Evolutionary conservation across 2,888 invertebrate genomes (phyloP).

Genomic region (Sclerodermus sp.): DNA sequence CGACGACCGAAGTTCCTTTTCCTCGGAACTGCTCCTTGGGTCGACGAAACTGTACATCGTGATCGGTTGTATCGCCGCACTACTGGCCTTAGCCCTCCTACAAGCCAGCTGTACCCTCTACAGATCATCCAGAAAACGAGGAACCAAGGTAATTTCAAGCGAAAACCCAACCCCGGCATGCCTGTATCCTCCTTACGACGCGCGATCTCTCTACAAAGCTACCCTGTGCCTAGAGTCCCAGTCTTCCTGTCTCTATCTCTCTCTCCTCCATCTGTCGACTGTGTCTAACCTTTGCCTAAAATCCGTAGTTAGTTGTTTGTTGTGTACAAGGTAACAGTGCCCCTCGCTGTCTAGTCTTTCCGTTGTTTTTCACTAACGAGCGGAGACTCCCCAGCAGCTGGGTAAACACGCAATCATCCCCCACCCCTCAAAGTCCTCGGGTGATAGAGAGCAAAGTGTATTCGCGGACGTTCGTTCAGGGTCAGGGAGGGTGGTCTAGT

Average conservation of each 20-base stretch:
- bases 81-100: conserved; percentile 76
- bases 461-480: no score
- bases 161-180: no score
- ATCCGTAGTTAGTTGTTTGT: no score
- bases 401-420: no score
- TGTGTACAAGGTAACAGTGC: no score
- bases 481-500: no score
- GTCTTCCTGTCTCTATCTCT: neutral
- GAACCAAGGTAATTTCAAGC: conserved; percentile 64
- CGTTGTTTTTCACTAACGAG: neutral
- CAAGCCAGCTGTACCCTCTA: conserved; percentile 85
- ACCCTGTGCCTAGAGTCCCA: neutral
- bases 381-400: no score
- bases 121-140: conserved; percentile 65
- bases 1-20: conserved; percentile 22
- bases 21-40: conserved; percentile 65
- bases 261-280: neutral
- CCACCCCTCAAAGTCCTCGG: no score
- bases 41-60: conserved; percentile 81
- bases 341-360: neutral
- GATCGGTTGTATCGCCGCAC: conserved; percentile 77
- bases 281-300: no score
- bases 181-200: neutral
- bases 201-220: neutral
- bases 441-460: no score